These are phyloP conservation scores for Cotesia typhae DNA, from an alignment of 1,140 invertebrate genomes.

Conservation along the genomic window DNA sequence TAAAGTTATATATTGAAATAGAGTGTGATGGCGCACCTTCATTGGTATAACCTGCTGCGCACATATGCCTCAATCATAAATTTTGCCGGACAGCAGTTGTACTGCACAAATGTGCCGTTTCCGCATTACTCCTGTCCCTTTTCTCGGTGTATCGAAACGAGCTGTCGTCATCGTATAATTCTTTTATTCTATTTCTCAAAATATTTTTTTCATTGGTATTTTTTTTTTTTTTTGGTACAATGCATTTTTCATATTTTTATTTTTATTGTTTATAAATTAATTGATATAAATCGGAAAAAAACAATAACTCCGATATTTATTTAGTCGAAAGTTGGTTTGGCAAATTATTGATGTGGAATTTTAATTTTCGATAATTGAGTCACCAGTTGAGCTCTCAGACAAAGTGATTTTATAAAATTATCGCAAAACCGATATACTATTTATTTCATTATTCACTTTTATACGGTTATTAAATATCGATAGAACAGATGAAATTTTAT, in stretches of 20 bases:
- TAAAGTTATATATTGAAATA: background rate
- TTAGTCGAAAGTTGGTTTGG: too few relatives aligned
- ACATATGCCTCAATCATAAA: slow-evolving; percentile 20
- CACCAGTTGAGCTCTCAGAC: too few relatives aligned
- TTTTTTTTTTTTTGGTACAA: background rate
- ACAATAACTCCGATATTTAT: too few relatives aligned
- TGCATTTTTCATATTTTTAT: too few relatives aligned
- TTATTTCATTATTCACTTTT: too few relatives aligned
- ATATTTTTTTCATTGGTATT: background rate
- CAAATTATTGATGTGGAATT: too few relatives aligned
- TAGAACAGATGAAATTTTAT: too few relatives aligned
- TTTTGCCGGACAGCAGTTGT: slow-evolving; percentile 8
- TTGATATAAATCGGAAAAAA: too few relatives aligned
- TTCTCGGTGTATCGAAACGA: slow-evolving; percentile 8
- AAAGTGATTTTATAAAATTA: too few relatives aligned
- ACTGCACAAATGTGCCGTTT: slow-evolving; percentile 15
- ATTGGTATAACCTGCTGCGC: background rate
- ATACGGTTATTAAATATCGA: too few relatives aligned
- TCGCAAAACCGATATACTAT: too few relatives aligned
- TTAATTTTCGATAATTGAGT: too few relatives aligned
- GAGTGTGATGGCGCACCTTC: background rate
- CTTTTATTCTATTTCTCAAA: slow-evolving; percentile 7
- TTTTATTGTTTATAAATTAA: background rate
- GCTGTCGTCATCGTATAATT: background rate
- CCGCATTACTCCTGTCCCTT: background rate